These are phyloP conservation scores for western clawed frog (Xenopus tropicalis) DNA, from an alignment of 2,113 vertebrate species.

Conservation along the genomic window DNA sequence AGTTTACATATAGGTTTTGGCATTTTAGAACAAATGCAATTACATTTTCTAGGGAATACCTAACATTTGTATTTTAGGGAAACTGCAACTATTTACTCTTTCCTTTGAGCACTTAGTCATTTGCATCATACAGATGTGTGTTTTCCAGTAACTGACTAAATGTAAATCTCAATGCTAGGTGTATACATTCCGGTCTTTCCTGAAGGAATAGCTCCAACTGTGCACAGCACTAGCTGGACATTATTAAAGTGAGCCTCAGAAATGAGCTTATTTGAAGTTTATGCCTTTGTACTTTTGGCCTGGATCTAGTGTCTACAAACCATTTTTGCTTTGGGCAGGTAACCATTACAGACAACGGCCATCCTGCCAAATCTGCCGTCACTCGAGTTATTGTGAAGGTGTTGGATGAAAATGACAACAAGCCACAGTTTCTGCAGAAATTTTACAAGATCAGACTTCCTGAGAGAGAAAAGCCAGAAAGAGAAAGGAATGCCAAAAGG, in stretches of 20 bases:
- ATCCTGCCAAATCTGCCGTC: conserved; percentile 76
- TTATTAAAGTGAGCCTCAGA: neutral
- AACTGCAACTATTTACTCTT: too few relatives aligned
- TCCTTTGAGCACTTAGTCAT: too few relatives aligned
- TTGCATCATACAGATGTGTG: too few relatives aligned
- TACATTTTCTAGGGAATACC: too few relatives aligned
- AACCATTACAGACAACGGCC: conserved; percentile 81
- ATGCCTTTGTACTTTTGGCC: neutral
- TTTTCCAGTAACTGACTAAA: conserved; percentile 1
- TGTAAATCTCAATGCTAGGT: conserved; percentile 21
- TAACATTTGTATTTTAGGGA: too few relatives aligned
- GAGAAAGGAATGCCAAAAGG: conserved; percentile 69
- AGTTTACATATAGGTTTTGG: too few relatives aligned
- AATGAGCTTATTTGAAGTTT: neutral
- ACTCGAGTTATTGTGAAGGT: conserved; percentile 88
- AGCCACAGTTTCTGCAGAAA: conserved; percentile 91
- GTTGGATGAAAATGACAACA: conserved; percentile 95
- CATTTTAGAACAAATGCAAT: too few relatives aligned
- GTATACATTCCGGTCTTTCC: conserved; percentile 24
- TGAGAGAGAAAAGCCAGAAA: conserved; percentile 77
- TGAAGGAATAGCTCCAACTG: conserved; percentile 22
- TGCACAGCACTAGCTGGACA: neutral
- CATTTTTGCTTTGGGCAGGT: conserved; percentile 67
- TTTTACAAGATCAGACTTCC: conserved; percentile 95
- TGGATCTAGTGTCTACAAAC: neutral